Conservation (phyloP, 2,113 vertebrate species). For the Lamprologus speciosus region DNA sequence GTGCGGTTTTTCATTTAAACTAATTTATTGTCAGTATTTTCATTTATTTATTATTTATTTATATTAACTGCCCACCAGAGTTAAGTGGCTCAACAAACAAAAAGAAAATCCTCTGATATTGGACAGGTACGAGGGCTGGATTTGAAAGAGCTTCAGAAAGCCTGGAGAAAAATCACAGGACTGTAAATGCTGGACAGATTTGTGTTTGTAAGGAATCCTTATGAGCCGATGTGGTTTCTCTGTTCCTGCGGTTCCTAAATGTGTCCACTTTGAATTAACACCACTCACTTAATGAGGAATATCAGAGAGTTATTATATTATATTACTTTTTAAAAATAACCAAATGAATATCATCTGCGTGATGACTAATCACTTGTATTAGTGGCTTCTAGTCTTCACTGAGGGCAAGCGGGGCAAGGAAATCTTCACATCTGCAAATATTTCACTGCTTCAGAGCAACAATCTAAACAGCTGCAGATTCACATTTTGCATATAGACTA, state of each 20-base stretch:
- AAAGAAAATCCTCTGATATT: background rate
- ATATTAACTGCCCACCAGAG: background rate
- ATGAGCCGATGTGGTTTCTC: background rate
- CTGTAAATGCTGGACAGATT: accelerated
- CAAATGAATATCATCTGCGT: accelerated
- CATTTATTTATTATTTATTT: background rate
- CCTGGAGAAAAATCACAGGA: background rate
- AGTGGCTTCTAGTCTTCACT: background rate
- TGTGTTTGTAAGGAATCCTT: background rate
- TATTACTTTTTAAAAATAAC: background rate
- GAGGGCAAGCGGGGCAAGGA: background rate
- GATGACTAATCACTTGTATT: background rate
- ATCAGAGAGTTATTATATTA: background rate
- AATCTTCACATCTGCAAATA: background rate
- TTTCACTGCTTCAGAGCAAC: background rate
- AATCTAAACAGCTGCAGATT: background rate
- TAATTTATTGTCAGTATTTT: background rate
- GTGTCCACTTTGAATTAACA: background rate
- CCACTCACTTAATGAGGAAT: background rate
- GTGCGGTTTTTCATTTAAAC: accelerated
- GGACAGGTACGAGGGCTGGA: background rate
- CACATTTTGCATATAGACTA: background rate
- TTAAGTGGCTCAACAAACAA: background rate
- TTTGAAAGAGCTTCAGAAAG: background rate
- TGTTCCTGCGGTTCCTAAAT: background rate